A percentile compares a stretch with the other conserved stretches of the same genome.
phyloP scores from a whole-genome alignment of 2,113 vertebrate genomes.

The Catharus bicknelli region DNA sequence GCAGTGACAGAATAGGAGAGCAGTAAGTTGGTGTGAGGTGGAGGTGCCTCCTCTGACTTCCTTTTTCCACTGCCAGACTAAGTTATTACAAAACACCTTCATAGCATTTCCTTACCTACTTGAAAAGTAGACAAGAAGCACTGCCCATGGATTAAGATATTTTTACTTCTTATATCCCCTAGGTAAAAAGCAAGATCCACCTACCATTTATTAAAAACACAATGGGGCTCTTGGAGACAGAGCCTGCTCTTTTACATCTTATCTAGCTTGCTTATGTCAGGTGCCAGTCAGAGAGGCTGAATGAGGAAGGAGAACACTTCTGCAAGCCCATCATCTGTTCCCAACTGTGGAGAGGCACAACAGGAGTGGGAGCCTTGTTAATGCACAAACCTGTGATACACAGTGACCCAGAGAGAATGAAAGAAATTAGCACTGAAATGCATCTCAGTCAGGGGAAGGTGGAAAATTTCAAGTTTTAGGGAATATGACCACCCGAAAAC shows the following conservation, averaged over 20 bases:
- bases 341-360: accelerated
- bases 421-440: neutral
- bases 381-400: neutral
- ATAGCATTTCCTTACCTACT: neutral
- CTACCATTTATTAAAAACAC: neutral
- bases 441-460: neutral
- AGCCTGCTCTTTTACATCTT: neutral
- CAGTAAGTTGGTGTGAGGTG: neutral
- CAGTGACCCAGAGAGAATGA: neutral
- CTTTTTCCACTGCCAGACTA: neutral
- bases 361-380: neutral
- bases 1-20: neutral
- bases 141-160: neutral
- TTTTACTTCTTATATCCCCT: neutral
- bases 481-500: neutral
- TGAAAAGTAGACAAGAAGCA: neutral
- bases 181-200: neutral
- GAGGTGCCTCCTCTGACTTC: neutral
- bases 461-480: neutral
- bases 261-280: neutral
- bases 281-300: neutral
- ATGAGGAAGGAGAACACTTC: neutral
- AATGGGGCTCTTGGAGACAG: neutral
- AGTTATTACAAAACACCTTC: neutral
- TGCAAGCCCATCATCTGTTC: neutral